Base-by-base conservation (phyloP, 2,797 vertebrate species). In the Sylvia borin region DNA sequence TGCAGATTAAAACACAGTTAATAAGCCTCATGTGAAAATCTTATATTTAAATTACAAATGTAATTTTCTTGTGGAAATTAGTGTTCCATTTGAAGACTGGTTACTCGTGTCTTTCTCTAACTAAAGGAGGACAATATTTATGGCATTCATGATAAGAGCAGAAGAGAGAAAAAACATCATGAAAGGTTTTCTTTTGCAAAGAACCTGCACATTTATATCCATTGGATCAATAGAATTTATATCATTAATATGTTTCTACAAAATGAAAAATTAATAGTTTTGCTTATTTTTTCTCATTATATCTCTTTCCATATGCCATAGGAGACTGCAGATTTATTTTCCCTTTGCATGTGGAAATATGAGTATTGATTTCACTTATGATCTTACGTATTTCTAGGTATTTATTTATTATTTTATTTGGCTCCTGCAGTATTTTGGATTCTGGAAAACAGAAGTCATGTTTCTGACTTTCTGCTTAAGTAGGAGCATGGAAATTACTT, bases 1-100 rank as follows among this genome's bases (percentile, higher is more conserved):
- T 96, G 42, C 66, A 96, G 87, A 95, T 97, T 97, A 96, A 97
- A 97, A 91, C 40, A 90, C 50, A 73, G 81, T 74, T 97, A 95
- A 96, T 82, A 95, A 95, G 72, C 21, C 85, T 90, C 77, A 54
- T 88, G 54, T 94, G 66, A 85, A 95, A 96, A 94, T 40, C 61
- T 81, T 82, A 36, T 72, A 92, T 95, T 97, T 97, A 96, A 95
- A 92, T 96, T 94, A 94, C 34, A 93, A 94, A 91, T 85, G 45
- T 65, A 2, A 29, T 80, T 92, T 88, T 80, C 47, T 91, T 61
- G 64, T 85, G 65, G 45, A 93, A 97, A 95, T 95, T 83, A 96
- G 11, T 47, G 67, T 97, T 75, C 21, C 38, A 70, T 73, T 96
- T 82, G 92, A 91, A 84, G 16, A 11, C 2, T 93, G 53, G 83